Base-by-base conservation (phyloP, 1,140 invertebrate genomes). In the Bradynema listronoti region DNA sequence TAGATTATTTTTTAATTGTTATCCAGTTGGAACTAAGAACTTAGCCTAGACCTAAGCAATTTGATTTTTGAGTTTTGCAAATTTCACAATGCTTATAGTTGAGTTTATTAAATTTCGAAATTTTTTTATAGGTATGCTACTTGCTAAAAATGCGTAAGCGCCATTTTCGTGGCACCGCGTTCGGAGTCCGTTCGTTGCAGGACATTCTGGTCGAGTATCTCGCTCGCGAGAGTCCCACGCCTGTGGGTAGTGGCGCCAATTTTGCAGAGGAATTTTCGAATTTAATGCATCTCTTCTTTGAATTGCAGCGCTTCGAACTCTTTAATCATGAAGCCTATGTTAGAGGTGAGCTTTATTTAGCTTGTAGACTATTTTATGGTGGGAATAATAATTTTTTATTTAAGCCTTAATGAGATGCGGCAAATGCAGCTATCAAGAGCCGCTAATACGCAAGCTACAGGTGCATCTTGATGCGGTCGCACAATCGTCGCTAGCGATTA, bases 151-250 rank as follows among this genome's bases (percentile, higher is more conserved):
- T 72, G 58, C 55, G 27, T 22, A 45, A 34, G 53, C 22, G 16
- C 22, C 56, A 50, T 22, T 61, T 32, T 45, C 27, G 58, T 14
- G 24, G 50, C 27, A 61, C 29, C 24, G 36, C 30, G 33, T 66
- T 45, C 4, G 58, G n/a, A 16, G n/a, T 24, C 16, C 63, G 45
- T 56, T 65, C 36, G 22, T 33, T 71, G 4, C 65, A 70, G 25
- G 68, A 72, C 16, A 11, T 69, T 11, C 41, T 69, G 4, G 47
- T 72, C 14, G 67, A 69, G 29, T 69, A 52, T 53, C 43, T 69
- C 11, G 61, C 51, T 27, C 53, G 33, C 45, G 67, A 69, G 7
- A n/a, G 14, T 11, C 70, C 65, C 25, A 53, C 19, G 25, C 50
- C 30, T 4, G 63, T 56, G 1, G 16, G 29, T 11, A 59, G 47